Conservation (phyloP, 2,888 invertebrate genomes). For the Colostygia pectinataria region DNA sequence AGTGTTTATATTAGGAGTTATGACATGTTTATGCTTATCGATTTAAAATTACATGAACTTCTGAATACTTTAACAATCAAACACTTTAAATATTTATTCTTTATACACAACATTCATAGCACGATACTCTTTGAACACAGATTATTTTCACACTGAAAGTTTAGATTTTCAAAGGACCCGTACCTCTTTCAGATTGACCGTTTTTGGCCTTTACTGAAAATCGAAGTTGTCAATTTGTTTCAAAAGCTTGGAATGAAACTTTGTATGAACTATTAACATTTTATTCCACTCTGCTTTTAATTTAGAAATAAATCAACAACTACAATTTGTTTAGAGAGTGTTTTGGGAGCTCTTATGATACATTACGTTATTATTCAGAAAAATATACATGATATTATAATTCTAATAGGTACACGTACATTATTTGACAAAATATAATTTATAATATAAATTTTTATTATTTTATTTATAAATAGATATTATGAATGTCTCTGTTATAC, state of each 20-base stretch:
- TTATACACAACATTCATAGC: conserved; percentile 68
- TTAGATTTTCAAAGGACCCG: no score
- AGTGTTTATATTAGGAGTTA: conserved; percentile 13
- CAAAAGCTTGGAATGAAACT: no score
- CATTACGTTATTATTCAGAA: conserved; percentile 64
- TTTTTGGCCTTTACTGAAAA: no score
- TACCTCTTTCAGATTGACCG: no score
- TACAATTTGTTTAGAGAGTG: no score
- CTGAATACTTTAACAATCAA: conserved; percentile 43
- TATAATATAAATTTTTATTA: conserved; percentile 60
- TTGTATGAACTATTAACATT: no score
- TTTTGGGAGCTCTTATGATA: no score
- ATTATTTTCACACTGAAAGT: conserved; percentile 69
- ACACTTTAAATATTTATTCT: conserved; percentile 53
- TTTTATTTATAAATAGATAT: conserved; percentile 44
- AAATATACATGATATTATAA: conserved; percentile 56
- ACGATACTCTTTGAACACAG: conserved; percentile 72
- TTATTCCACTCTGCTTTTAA: no score
- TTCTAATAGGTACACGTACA: conserved; percentile 40
- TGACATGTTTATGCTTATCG: conserved; percentile 31
- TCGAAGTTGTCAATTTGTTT: no score
- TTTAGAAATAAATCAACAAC: no score
- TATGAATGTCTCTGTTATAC: conserved; percentile 55
- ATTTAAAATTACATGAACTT: conserved; percentile 35
- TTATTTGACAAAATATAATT: conserved; percentile 64